Base-by-base conservation (phyloP, 2,888 invertebrate genomes). In the Galeopsomyia nigrocyanea region DNA sequence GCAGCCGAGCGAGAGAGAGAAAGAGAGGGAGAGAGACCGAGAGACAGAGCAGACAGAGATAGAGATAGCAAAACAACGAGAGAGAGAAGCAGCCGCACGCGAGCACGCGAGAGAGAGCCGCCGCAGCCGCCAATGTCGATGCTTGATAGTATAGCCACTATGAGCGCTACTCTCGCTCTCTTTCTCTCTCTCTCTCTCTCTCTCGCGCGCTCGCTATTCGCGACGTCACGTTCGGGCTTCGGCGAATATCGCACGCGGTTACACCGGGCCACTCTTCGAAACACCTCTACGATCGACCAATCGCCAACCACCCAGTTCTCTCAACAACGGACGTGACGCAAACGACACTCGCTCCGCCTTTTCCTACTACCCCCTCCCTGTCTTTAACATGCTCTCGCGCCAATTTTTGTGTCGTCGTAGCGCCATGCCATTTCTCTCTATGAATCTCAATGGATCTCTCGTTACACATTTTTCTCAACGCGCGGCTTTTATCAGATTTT, bases 71-170 rank as follows among this genome's bases (percentile, higher is more conserved):
- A 39, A 39, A 39, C 39, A 39, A 21, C n/a, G n/a, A 19, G 51
- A 26, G 19, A 58, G 14, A 66, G 39, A 16, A 39, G 49, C 21
- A 21, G 51, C 50, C 67, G 26, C 26, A 67, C 57, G 57, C 51
- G 58, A 19, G 53, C 65, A 49, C 14, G 60, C 57, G 58, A 67
- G 77, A 50, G 58, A 67, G 77, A 50, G 61, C 53, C 68, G 47
- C 53, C 19, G 39, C 7, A 39, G 39, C 13, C 13, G 10, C 39
- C 39, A 39, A 39, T 39, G 31, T 39, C 39, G 39, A 26, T 39
- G 7, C 10, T 13, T 39, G 13, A 7, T 39, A 10, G 13, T 10
- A 7, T 39, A 10, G 39, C 39, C 13, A 39, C 39, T 39, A 39
- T 7, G 39, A 39, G 39, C 39, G 39, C 39, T 39, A 10, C 39